These are phyloP conservation scores for Sebastes cheni DNA, from an alignment of 2,797 vertebrate species.

Conservation along the genomic window DNA sequence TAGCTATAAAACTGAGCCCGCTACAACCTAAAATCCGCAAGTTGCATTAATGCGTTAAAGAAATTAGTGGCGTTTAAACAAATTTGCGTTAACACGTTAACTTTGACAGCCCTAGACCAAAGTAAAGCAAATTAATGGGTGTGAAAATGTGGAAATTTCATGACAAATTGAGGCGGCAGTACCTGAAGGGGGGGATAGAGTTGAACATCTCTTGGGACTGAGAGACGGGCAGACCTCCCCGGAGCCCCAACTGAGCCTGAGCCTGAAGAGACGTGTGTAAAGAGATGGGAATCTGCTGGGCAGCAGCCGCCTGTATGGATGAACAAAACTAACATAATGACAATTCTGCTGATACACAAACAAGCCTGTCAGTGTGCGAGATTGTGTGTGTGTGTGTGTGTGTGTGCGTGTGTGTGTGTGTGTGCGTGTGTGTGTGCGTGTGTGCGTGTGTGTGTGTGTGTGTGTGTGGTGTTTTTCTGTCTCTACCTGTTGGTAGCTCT, in stretches of 20 bases:
- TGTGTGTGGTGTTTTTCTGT: background rate
- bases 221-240: conserved; percentile 94
- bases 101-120: no score
- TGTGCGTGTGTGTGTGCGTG: background rate
- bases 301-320: conserved; percentile 87
- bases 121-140: background rate
- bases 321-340: conserved; percentile 9
- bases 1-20: no score
- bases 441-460: background rate
- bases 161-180: background rate
- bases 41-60: no score
- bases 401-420: background rate
- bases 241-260: conserved; percentile 94
- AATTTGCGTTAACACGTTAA: no score
- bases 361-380: background rate
- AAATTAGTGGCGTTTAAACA: no score
- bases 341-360: background rate
- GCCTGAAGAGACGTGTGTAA: conserved; percentile 98
- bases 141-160: background rate
- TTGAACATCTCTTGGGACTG: conserved; percentile 99
- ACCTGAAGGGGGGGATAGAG: conserved; percentile 97
- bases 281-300: conserved; percentile 98
- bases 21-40: no score
- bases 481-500: conserved; percentile 94
- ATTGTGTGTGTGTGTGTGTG: background rate